These are phyloP conservation scores for Nycteola revayana DNA, from an alignment of 2,888 invertebrate genomes.

Conservation along the genomic window DNA sequence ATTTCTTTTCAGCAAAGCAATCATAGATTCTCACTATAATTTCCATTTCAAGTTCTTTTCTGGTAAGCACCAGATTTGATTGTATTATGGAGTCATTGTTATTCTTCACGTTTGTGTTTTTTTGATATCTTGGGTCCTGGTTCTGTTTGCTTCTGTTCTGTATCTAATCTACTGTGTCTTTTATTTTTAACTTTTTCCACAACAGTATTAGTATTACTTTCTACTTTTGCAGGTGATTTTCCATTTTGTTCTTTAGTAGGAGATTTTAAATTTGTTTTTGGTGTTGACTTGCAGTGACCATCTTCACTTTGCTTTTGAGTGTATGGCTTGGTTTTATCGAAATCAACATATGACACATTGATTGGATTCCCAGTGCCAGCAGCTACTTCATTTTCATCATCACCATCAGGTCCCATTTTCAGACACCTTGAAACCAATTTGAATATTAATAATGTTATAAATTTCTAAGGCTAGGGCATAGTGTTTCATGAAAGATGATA, in stretches of 20 bases:
- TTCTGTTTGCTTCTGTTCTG: constrained; percentile 44
- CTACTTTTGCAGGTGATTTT: constrained; percentile 36
- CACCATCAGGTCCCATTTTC: constrained; percentile 50
- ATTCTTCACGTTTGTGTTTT: not conserved
- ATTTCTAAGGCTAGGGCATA: too few species aligned
- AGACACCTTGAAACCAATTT: constrained; percentile 41
- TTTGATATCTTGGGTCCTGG: constrained; percentile 42
- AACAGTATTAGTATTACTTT: constrained; percentile 40
- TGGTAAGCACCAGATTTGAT: too few species aligned
- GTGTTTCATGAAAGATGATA: too few species aligned
- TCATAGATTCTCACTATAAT: too few species aligned
- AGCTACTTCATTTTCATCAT: constrained; percentile 52
- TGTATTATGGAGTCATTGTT: too few species aligned
- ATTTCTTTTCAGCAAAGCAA: too few species aligned
- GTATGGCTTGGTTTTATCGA: constrained; percentile 68
- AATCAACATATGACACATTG: constrained; percentile 63
- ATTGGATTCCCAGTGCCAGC: constrained; percentile 39
- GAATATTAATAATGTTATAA: constrained; percentile 1
- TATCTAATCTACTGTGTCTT: constrained; percentile 47
- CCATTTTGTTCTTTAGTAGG: constrained; percentile 33
- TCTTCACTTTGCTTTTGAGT: constrained; percentile 50
- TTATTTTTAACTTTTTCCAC: constrained; percentile 47
- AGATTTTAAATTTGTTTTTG: constrained; percentile 33
- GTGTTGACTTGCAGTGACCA: constrained; percentile 34
- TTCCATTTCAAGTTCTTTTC: too few species aligned